Evolutionary conservation across 2,797 vertebrate genomes (phyloP).

Genomic region (Micromesistius poutassou): DNA sequence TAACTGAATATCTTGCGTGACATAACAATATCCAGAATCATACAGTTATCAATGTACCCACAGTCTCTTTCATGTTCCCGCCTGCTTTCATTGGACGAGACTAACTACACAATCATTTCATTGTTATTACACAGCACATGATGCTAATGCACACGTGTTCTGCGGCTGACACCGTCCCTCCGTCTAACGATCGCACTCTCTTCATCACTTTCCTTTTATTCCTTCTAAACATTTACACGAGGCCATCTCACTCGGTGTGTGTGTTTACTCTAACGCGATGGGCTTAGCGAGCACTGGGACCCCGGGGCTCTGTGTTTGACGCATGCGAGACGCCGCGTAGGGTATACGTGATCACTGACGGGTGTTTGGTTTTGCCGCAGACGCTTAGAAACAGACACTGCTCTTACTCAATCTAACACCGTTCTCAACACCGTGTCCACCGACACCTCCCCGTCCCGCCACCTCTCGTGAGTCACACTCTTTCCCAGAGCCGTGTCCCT

Average conservation of each 20-base stretch:
- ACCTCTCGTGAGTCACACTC: background rate
- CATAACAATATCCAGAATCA: background rate
- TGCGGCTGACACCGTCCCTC: background rate
- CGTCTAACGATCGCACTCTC: background rate
- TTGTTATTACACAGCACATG: conserved; percentile 6
- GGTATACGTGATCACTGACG: background rate
- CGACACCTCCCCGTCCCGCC: background rate
- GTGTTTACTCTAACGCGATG: background rate
- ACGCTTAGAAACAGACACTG: background rate
- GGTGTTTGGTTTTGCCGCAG: background rate
- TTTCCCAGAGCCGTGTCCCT: background rate
- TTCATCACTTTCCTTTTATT: conserved; percentile 10
- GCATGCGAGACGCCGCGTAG: background rate
- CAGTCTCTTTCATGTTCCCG: background rate
- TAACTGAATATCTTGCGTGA: background rate
- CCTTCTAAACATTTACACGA: background rate
- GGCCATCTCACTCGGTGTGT: background rate
- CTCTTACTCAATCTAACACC: background rate
- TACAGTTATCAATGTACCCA: background rate
- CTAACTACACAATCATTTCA: background rate
- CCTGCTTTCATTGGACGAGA: background rate
- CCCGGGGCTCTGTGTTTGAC: background rate
- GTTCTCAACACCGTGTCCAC: background rate
- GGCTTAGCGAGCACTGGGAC: background rate
- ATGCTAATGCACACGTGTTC: background rate